These are phyloP conservation scores for Prunella strophiata DNA, from an alignment of 2,797 vertebrate species.

Conservation along the genomic window DNA sequence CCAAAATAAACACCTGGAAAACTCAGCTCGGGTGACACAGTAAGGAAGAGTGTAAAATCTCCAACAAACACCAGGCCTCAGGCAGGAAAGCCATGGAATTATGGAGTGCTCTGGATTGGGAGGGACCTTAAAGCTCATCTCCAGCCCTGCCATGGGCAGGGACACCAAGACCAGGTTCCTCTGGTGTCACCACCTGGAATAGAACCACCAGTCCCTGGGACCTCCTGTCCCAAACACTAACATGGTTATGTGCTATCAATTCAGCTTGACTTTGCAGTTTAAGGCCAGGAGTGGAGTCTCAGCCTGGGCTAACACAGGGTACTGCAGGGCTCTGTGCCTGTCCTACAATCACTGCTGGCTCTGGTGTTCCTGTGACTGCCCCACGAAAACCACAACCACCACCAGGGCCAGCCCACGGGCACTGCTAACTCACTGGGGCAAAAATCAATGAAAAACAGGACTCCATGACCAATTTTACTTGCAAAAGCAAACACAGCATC, in stretches of 20 bases:
- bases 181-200: not conserved
- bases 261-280: not conserved
- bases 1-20: not conserved
- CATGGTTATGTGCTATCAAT: rapidly evolving
- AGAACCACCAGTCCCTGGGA: rapidly evolving
- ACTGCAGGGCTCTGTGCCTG: not conserved
- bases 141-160: not conserved
- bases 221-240: not conserved
- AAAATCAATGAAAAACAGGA: not conserved
- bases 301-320: not conserved
- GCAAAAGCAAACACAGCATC: not conserved
- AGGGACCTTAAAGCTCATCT: not conserved
- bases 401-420: not conserved
- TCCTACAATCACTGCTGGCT: rapidly evolving
- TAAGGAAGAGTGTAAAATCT: not conserved
- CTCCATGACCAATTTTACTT: not conserved
- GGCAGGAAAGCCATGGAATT: not conserved
- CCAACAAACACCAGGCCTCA: not conserved
- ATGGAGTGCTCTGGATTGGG: not conserved
- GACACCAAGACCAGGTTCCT: not conserved
- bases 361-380: rapidly evolving
- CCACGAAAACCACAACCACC: rapidly evolving
- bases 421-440: not conserved
- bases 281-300: not conserved
- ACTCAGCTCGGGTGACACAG: not conserved